Evolutionary conservation across 1,140 invertebrate genomes (phyloP).

Genomic region (Brachionus rotundiformis): DNA sequence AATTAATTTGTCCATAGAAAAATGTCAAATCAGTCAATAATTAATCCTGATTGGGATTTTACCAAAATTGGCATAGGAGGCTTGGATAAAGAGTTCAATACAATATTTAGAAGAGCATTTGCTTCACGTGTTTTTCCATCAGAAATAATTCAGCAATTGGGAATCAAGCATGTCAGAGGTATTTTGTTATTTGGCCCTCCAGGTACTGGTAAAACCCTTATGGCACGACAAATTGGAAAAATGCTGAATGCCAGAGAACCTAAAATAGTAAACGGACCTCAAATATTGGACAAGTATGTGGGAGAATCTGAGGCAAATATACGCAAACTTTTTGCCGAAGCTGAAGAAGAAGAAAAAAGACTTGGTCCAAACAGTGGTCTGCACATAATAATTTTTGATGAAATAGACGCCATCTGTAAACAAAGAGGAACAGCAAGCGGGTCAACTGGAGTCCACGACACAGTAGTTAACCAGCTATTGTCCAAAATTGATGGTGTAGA

Average conservation of each 20-base stretch:
- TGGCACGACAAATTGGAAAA: constrained; percentile 97
- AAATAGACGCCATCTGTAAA: constrained; percentile 99
- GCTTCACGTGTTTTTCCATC: constrained; percentile 98
- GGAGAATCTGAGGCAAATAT: constrained; percentile 99
- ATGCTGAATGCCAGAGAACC: constrained; percentile 98
- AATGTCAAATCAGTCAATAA: constrained; percentile 71
- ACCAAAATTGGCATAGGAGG: constrained; percentile 98
- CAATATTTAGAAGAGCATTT: constrained; percentile 95
- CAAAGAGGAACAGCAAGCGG: constrained; percentile 84
- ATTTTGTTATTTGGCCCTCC: constrained; percentile 94
- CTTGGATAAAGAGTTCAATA: constrained; percentile 93
- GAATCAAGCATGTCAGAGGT: constrained; percentile 92
- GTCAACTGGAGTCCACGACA: constrained; percentile 83
- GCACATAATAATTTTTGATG: constrained; percentile 99
- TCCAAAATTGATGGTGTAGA: constrained; percentile 99
- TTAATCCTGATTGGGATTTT: constrained; percentile 98
- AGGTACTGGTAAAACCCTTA: constrained; percentile 97
- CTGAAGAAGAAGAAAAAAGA: constrained; percentile 95
- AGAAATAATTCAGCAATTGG: constrained; percentile 90
- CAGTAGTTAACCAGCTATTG: constrained; percentile 96
- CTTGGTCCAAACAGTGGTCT: constrained; percentile 79
- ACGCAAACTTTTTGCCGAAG: constrained; percentile 90
- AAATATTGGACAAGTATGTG: constrained; percentile 99
- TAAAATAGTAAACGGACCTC: constrained; percentile 99
- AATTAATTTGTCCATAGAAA: constrained; percentile 50